Evolutionary conservation across 2,113 vertebrate species (phyloP), one percentile per base, ranked within the genome.

Genomic region (Hyla sarda): DNA sequence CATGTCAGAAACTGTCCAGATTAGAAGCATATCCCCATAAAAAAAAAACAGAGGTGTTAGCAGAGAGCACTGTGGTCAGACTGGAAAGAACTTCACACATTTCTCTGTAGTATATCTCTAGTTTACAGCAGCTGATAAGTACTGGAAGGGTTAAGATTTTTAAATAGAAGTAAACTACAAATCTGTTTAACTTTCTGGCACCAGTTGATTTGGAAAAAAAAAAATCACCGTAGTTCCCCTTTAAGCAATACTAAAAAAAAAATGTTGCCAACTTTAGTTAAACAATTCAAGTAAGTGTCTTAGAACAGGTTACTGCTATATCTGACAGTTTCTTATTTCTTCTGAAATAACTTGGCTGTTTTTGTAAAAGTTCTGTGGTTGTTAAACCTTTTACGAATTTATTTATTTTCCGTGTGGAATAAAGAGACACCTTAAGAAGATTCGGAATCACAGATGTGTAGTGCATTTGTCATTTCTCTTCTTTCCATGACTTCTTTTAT

Each of bases 301-400:
- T 69, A 37, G 8, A 69, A 37, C 65, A 34, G 65, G 65, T 34
- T 34, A 69, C 30, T 32, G 32, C 12, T 21, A 69, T 19, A 21
- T 34, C 67, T 71, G 67, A 71, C 67, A 71, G 34, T 21, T 71
- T 37, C 65, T 69, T 69, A 69, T 71, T 37, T 62, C 10, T 41
- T 23, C 19, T 10, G 67, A 71, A 71, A 71, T 71, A 71, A 41
- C 67, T 69, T 69, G 65, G 30, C 30, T 71, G 67, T 71, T 71
- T 71, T 71, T 71, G 19, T 41, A 37, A 71, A 71, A 71, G 17
- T 71, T 71, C 67, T 71, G 34, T 71, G 67, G 32, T 71, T 71
- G 32, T 71, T 71, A 71, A 69, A 69, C 65, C 65, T 69, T 69
- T 69, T 6, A 69, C 34, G 65, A 69, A 69, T 69, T 69, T 69